Evolutionary conservation across 2,888 invertebrate genomes (phyloP).

Genomic region (Nephrotoma appendiculata): DNA sequence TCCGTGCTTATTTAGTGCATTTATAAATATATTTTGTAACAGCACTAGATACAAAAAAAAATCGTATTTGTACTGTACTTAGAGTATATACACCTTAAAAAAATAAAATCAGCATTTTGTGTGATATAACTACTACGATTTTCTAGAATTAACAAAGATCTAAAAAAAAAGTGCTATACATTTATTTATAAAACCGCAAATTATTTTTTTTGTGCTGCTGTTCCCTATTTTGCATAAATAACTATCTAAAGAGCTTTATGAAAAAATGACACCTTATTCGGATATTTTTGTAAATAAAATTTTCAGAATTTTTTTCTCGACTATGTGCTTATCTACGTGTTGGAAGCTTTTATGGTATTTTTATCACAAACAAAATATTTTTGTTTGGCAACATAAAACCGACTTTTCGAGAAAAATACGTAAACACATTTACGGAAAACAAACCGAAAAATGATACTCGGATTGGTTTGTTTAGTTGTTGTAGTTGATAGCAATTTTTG

Average conservation of each 20-base stretch:
- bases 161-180: background rate
- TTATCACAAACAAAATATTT: background rate
- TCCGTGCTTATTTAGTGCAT: background rate
- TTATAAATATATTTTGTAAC: background rate
- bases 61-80: background rate
- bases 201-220: background rate
- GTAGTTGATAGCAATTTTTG: background rate
- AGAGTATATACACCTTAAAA: background rate
- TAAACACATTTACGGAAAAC: background rate
- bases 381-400: background rate
- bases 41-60: background rate
- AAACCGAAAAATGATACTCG: background rate
- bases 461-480: background rate
- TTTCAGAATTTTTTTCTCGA: background rate
- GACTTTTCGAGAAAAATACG: background rate
- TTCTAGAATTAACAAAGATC: background rate
- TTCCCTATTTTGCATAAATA: background rate
- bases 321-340: background rate
- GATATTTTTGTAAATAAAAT: background rate
- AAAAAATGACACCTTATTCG: background rate
- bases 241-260: background rate
- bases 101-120: background rate
- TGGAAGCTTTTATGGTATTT: background rate
- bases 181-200: background rate
- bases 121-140: background rate